phyloP scores from a whole-genome alignment of 2,888 invertebrate genomes.

The Cryptus viduatorius region DNA sequence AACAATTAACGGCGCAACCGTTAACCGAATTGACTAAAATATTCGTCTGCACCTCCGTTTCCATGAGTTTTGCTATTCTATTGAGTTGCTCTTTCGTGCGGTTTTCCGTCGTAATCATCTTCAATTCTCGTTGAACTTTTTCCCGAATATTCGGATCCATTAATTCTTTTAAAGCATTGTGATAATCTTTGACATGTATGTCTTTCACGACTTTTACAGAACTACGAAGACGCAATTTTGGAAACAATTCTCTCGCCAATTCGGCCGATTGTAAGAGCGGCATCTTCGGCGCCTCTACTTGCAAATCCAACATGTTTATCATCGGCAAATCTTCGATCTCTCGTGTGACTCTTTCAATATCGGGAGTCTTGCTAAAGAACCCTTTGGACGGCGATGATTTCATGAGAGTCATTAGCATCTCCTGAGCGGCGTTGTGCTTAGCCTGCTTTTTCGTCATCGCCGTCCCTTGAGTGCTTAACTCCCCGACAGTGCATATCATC shows the following conservation, averaged over 20 bases:
- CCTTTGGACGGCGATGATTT: neutral
- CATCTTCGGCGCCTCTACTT: slow-evolving; percentile 3
- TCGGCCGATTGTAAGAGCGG: neutral
- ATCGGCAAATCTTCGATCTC: no score
- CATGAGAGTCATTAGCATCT: slow-evolving; percentile 44
- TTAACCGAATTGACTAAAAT: neutral
- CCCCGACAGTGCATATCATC: slow-evolving; percentile 39
- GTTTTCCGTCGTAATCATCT: no score
- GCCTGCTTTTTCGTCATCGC: slow-evolving; percentile 61
- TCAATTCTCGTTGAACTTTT: neutral
- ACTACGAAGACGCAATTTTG: slow-evolving; percentile 1
- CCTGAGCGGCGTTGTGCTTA: slow-evolving; percentile 57
- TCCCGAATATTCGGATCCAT: neutral
- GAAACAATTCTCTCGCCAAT: slow-evolving; percentile 43
- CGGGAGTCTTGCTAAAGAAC: neutral
- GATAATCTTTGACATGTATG: neutral
- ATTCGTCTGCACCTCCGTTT: neutral
- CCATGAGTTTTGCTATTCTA: neutral
- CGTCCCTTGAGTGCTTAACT: slow-evolving; percentile 1
- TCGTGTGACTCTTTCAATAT: neutral
- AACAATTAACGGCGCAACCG: neutral
- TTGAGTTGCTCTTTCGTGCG: slow-evolving; percentile 1
- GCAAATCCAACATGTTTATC: slow-evolving; percentile 12
- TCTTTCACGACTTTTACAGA: neutral
- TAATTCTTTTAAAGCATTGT: slow-evolving; percentile 6